phyloP scores from a whole-genome alignment of 2,797 vertebrate genomes.

The Sitta carolinensis region DNA sequence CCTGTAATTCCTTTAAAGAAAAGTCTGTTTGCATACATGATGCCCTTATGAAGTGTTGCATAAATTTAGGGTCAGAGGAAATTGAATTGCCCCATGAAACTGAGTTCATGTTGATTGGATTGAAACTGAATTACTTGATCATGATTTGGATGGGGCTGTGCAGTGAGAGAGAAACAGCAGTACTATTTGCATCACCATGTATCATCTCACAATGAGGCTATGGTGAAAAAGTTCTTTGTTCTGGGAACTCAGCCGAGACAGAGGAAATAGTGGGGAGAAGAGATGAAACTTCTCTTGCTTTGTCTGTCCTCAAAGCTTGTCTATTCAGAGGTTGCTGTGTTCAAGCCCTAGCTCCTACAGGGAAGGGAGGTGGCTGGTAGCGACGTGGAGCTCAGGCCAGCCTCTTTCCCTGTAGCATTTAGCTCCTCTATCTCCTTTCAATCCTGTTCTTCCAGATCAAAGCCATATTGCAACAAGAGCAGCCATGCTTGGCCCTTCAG shows the following conservation, averaged over 20 bases:
- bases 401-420: background rate
- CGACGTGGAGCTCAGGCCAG: fast-evolving
- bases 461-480: fast-evolving
- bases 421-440: background rate
- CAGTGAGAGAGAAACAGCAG: background rate
- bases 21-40: background rate
- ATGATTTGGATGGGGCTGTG: background rate
- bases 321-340: background rate
- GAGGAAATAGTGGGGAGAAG: slow-evolving; percentile 1
- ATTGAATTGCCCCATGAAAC: background rate
- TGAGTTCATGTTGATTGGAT: background rate
- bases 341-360: background rate
- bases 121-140: background rate
- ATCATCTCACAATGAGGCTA: background rate
- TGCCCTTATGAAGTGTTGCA: background rate
- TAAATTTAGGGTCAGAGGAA: background rate
- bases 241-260: slow-evolving; percentile 6
- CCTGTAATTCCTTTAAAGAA: background rate
- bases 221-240: background rate
- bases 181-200: background rate
- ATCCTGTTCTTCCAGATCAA: background rate
- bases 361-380: background rate
- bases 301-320: background rate
- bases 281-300: slow-evolving; percentile 19
- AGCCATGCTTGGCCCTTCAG: background rate